These are phyloP conservation scores for Gadus macrocephalus DNA, from an alignment of 2,113 vertebrate genomes.

Conservation along the genomic window DNA sequence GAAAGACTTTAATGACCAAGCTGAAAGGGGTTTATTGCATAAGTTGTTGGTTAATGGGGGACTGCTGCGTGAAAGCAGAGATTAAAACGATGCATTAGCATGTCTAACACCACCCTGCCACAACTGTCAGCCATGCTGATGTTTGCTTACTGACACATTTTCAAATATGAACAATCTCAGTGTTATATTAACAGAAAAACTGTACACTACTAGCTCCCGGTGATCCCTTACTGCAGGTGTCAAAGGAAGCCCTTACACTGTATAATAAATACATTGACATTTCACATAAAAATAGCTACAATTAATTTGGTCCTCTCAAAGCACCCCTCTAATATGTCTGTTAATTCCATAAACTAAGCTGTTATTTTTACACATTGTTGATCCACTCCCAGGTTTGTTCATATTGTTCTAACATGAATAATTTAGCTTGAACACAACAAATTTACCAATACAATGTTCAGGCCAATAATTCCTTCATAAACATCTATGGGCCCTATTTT, in stretches of 20 bases:
- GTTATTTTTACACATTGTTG: conserved; percentile 52
- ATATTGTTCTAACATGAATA: conserved; percentile 56
- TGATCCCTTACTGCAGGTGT: conserved; percentile 16
- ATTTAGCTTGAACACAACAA: conserved; percentile 63
- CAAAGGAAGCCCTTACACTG: background rate
- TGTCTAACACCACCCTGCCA: conserved; percentile 16
- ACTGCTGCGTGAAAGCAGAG: conserved; percentile 34
- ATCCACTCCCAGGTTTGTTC: conserved; percentile 44
- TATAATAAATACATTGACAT: conserved; percentile 12
- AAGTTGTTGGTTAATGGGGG: conserved; percentile 58
- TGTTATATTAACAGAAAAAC: conserved; percentile 3
- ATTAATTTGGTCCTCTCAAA: conserved; percentile 8
- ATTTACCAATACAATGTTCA: conserved; percentile 52
- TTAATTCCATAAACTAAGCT: conserved; percentile 29
- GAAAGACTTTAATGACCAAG: too few species aligned
- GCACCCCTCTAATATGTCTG: background rate
- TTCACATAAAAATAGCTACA: conserved; percentile 20
- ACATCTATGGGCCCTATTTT: too few species aligned
- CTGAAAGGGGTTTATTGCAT: conserved; percentile 57
- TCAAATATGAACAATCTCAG: background rate
- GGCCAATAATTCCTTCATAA: conserved; percentile 55
- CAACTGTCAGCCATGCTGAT: conserved; percentile 21
- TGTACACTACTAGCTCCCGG: conserved; percentile 13
- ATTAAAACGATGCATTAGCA: conserved; percentile 23
- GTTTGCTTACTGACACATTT: conserved; percentile 26